Conservation (phyloP, 2,888 invertebrate species). For the Drosophila gaucha region DNA sequence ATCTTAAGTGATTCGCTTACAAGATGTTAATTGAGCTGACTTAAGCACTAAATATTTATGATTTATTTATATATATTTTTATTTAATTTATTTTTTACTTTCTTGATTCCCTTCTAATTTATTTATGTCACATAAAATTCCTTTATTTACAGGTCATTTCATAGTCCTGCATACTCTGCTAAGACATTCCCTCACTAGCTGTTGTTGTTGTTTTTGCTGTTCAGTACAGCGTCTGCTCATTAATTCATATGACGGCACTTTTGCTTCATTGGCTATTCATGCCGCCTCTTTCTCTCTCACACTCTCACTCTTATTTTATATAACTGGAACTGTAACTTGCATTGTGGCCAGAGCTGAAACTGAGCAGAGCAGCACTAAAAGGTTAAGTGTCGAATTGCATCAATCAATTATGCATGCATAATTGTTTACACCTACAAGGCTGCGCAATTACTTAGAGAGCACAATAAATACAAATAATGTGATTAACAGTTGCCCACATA, state of each 20-base stretch:
- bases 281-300: slow-evolving; percentile 17
- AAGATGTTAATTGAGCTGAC: too few species aligned
- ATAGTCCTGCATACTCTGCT: background rate
- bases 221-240: slow-evolving; percentile 57
- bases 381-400: slow-evolving; percentile 71
- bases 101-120: background rate
- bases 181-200: background rate
- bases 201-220: slow-evolving; percentile 24
- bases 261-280: slow-evolving; percentile 69
- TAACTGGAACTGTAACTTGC: slow-evolving; percentile 9
- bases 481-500: slow-evolving; percentile 9
- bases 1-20: too few species aligned
- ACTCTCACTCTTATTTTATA: slow-evolving; percentile 2
- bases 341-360: background rate
- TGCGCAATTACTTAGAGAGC: slow-evolving; percentile 29
- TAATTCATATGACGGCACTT: slow-evolving; percentile 75
- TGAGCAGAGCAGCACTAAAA: slow-evolving; percentile 30
- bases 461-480: slow-evolving; percentile 12
- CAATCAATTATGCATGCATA: slow-evolving; percentile 69
- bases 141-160: background rate
- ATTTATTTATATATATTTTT: background rate
- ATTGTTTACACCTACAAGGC: slow-evolving; percentile 47
- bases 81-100: background rate
- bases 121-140: background rate
- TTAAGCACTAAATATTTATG: background rate